These are phyloP conservation scores for Crocidura indochinensis DNA, from an alignment of 2,797 vertebrate species.

Conservation along the genomic window DNA sequence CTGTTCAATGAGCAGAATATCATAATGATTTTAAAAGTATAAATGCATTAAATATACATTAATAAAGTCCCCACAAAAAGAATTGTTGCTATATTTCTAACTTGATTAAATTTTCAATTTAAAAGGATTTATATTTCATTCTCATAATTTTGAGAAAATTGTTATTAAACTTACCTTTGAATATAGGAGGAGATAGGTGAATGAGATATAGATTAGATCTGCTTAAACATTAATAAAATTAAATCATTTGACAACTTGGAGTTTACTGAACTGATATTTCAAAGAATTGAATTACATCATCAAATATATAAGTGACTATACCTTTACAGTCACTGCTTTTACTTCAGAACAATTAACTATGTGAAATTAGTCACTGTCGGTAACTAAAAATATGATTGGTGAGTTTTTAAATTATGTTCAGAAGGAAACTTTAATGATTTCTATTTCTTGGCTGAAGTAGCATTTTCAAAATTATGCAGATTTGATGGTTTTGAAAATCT, in stretches of 20 bases:
- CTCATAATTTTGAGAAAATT: conserved; percentile 62
- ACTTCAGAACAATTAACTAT: conserved; percentile 46
- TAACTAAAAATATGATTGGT: conserved; percentile 45
- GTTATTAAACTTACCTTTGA: conserved; percentile 43
- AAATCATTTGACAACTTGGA: conserved; percentile 53
- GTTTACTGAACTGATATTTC: neutral
- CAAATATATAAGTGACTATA: neutral
- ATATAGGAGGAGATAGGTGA: neutral
- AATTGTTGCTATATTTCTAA: neutral
- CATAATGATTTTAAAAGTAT: conserved; percentile 41
- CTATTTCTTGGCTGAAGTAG: conserved; percentile 27
- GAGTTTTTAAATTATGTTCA: neutral
- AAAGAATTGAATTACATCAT: neutral
- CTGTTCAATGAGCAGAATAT: conserved; percentile 73
- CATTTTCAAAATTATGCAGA: neutral
- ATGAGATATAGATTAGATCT: neutral
- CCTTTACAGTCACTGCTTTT: neutral
- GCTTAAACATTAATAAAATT: conserved; percentile 60
- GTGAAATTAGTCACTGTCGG: conserved; percentile 22
- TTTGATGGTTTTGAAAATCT: conserved; percentile 16
- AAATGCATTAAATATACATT: neutral
- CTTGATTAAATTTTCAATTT: conserved; percentile 51
- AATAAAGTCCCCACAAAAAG: neutral
- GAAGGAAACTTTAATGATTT: conserved; percentile 51
- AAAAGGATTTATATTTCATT: conserved; percentile 63